phyloP scores from a whole-genome alignment of 37 sponge, comb jelly and placozoan species.

The Spongia lamella region DNA sequence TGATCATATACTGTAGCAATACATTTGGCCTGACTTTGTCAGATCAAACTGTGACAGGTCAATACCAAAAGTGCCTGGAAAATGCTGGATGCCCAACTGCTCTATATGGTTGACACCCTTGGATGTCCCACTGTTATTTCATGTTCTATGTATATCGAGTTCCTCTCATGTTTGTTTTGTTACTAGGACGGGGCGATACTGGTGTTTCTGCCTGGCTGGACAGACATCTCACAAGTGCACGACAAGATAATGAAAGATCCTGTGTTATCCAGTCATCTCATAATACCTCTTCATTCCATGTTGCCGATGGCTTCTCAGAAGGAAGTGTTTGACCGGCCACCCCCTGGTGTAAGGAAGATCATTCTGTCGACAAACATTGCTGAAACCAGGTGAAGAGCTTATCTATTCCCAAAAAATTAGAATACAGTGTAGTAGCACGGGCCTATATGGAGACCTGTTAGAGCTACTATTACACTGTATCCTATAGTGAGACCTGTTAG shows the following conservation, averaged over 20 bases:
- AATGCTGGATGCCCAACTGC: too few relatives aligned
- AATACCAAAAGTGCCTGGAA: too few relatives aligned
- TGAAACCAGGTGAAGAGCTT: slow-evolving; percentile 63
- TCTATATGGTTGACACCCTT: not conserved
- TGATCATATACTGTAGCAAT: too few relatives aligned
- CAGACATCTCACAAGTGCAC: slow-evolving; percentile 62
- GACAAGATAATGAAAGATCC: slow-evolving; percentile 56
- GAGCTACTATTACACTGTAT: too few relatives aligned
- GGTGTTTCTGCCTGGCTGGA: slow-evolving; percentile 72
- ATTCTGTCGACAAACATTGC: slow-evolving; percentile 87
- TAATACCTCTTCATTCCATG: slow-evolving; percentile 84
- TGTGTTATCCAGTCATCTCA: slow-evolving; percentile 44
- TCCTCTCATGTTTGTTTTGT: not conserved
- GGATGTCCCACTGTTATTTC: not conserved
- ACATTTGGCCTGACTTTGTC: too few relatives aligned
- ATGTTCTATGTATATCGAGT: not conserved
- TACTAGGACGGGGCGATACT: slow-evolving; percentile 69
- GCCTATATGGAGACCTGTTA: too few relatives aligned
- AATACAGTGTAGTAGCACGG: too few relatives aligned
- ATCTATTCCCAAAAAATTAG: too few relatives aligned
- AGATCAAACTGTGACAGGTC: too few relatives aligned
- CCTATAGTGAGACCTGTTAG: too few relatives aligned
- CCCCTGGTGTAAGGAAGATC: slow-evolving; percentile 73
- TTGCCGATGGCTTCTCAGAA: slow-evolving; percentile 70
- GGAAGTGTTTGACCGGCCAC: slow-evolving; percentile 81